Evolutionary conservation across 2,797 vertebrate genomes (phyloP), one percentile per base, ranked within the genome.

Genomic region (Gymnothorax reevesii): DNA sequence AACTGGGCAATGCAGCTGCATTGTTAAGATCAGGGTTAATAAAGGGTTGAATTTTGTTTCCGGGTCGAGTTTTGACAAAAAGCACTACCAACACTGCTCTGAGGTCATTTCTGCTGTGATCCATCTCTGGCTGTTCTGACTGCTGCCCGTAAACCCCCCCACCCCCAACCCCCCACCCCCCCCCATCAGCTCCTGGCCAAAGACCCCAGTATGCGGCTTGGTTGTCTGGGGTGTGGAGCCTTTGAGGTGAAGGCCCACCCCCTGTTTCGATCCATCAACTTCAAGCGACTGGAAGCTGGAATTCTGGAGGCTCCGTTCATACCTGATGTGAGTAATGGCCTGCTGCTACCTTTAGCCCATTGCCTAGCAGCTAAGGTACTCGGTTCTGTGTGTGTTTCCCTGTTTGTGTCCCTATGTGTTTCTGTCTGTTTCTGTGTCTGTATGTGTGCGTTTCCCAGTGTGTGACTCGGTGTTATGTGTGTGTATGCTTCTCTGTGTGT

Each of bases 271-370:
- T 95, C 96, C 90, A 96, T 99, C 85, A 99, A 99, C 93, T 99
- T 99, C 92, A 98, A 96, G 90, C 95, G 98, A 0, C 95, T 99
- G 88, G 97, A 97, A 94, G 98, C 98, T 0, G 98, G 98, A 87
- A 99, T 99, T 95, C 93, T 98, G 90, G 95, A 97, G 83, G 94
- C 98, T 0, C 98, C 98, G 5, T 99, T 99, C 92, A 96, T 96
- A 87, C 98, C 98, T 0, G 98, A 99, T 27, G 98, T 99, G 92
- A 97, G 98, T 96, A n/a, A 54, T n/a, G 2, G 33, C 33, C 33
- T 42, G 2, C 33, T 42, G 33, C 33, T 42, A 42, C 33, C 33
- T 42, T 42, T 42, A 42, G 33, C 33, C 33, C 33, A 42, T 42
- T 42, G 33, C 33, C 33, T 42, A 42, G 33, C 33, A 42, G 33